Evolutionary conservation across 2,113 vertebrate species (phyloP).

Genomic region (Eublepharis macularius): DNA sequence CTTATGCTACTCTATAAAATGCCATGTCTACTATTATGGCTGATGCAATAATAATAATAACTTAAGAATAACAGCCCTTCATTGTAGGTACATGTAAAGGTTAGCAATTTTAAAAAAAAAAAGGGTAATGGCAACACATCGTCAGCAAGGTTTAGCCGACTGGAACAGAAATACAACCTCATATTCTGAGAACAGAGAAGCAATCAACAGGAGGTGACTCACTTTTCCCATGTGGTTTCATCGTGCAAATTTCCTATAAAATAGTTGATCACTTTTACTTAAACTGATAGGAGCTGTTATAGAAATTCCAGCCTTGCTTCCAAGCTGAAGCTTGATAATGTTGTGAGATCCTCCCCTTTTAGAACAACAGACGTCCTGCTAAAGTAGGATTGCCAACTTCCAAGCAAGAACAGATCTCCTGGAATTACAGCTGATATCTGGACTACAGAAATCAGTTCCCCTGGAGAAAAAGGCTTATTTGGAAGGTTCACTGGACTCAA

Average conservation of each 20-base stretch:
- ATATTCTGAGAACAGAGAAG: neutral
- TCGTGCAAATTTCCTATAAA: neutral
- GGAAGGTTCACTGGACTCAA: too few relatives aligned
- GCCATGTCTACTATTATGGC: too few relatives aligned
- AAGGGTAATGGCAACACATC: neutral
- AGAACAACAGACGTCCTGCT: neutral
- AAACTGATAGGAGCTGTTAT: neutral
- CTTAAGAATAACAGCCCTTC: neutral
- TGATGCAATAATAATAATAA: too few relatives aligned
- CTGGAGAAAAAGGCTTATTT: too few relatives aligned
- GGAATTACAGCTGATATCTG: too few relatives aligned
- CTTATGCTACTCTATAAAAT: too few relatives aligned
- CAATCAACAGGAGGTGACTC: slow-evolving; percentile 9
- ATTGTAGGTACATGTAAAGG: neutral
- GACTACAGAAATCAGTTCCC: too few relatives aligned
- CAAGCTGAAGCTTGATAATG: neutral
- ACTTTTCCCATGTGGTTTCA: neutral
- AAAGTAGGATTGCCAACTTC: too few relatives aligned
- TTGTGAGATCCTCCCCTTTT: neutral
- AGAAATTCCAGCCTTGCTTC: neutral
- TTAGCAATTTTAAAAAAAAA: neutral
- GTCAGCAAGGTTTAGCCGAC: neutral
- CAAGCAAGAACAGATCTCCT: too few relatives aligned
- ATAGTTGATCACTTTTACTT: neutral
- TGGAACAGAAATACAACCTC: neutral